Conservation (phyloP, 2,888 invertebrate species). For the Argyra leucocephala region DNA sequence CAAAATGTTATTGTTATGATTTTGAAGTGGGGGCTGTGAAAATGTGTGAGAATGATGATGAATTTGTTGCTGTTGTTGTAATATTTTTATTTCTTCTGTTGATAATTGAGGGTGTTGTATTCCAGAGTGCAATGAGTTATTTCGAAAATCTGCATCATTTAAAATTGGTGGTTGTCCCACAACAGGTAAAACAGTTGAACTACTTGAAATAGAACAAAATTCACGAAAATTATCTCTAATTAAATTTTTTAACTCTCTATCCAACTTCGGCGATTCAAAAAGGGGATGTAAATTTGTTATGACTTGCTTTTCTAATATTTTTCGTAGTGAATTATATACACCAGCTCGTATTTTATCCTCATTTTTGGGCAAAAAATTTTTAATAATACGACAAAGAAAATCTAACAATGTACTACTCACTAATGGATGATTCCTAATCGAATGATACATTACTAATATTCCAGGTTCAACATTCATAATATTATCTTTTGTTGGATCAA, state of each 20-base stretch:
- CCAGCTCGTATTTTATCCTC: conserved; percentile 44
- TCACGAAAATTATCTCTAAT: conserved; percentile 87
- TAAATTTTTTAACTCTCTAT: conserved; percentile 58
- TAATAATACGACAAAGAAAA: conserved; percentile 57
- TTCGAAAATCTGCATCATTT: neutral
- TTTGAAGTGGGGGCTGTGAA: conserved; percentile 27
- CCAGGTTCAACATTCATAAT: conserved; percentile 65
- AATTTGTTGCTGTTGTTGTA: neutral
- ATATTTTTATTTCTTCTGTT: neutral
- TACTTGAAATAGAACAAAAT: conserved; percentile 45
- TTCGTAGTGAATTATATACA: conserved; percentile 40
- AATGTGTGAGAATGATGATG: conserved; percentile 19
- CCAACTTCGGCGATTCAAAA: conserved; percentile 51
- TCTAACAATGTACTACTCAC: conserved; percentile 57
- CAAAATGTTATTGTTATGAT: neutral
- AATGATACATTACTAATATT: conserved; percentile 60
- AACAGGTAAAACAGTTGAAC: conserved; percentile 17
- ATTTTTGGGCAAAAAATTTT: conserved; percentile 38
- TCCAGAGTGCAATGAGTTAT: neutral
- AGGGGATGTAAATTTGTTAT: conserved; percentile 56
- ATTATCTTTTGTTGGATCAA: conserved; percentile 55
- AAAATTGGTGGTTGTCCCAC: conserved; percentile 20
- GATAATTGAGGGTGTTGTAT: neutral
- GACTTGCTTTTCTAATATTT: conserved; percentile 60
- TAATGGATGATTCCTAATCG: conserved; percentile 54